Evolutionary conservation across 2,797 vertebrate species (phyloP), one percentile per base, ranked within the genome.

Genomic region (Megaceryle alcyon): DNA sequence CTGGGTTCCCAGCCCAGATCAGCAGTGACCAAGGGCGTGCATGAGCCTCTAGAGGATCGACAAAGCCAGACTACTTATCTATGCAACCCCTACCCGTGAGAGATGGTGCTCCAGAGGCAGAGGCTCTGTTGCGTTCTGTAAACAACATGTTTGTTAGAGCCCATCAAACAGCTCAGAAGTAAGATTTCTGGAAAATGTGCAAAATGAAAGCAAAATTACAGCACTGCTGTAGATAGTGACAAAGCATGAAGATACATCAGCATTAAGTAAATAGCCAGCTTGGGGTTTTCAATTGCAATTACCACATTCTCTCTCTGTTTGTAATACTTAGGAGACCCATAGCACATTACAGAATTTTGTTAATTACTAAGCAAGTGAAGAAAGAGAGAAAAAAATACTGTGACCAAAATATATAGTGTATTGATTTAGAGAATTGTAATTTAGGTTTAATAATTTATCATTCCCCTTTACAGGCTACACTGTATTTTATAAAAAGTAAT

Each of bases 191-290:
- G 94, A 91, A 96, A 94, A 73, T 0, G 64, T 43, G 78, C 60
- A 65, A 89, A 89, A 54, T 73, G 31, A 89, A 94, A 95, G 43
- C 79, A 75, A 61, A 97, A 86, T 95, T 70, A 88, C 80, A 64
- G 82, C 71, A 3, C 29, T 64, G 68, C 60, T 91, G 46, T 44
- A 86, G 73, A 69, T 19, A 63, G 92, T 91, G 95, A 96, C 91
- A 88, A 90, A 92, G 73, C 89, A 64, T 12, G 63, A 65, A 90
- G 89, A 92, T 60, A 78, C 84, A 94, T 88, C 94, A 92, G 65
- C 82, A 79, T 94, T 95, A 96, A 95, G 88, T 56, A 94, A 94
- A 96, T 76, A 76, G 91, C 59, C 82, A 90, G 82, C 89, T 94
- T 94, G 92, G 89, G 94, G 91, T 91, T 95, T 90, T 86, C 70